Percentiles rank a stretch among this genome's conserved stretches.
phyloP scores from a whole-genome alignment of 92 coral and sea anemone species.

The Pocillopora grandis region DNA sequence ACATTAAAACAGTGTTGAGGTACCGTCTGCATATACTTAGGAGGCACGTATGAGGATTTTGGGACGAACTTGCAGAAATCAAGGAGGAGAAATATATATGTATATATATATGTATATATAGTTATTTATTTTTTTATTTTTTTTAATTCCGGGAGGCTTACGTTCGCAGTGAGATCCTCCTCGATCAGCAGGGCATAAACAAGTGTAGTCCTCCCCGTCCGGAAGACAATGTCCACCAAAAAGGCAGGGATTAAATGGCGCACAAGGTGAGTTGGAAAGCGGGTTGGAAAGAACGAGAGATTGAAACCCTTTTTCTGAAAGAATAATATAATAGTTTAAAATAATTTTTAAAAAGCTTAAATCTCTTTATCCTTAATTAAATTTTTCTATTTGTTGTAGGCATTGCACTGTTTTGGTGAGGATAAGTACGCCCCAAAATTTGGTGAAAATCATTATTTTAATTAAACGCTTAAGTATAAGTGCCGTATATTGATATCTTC shows the following conservation, averaged over 20 bases:
- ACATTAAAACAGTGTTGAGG: not conserved
- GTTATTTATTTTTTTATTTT: not conserved
- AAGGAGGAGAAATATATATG: too few relatives aligned
- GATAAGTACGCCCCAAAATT: too few relatives aligned
- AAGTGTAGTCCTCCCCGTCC: constrained; percentile 60
- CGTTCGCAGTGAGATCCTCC: constrained; percentile 86
- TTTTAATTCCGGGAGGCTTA: constrained; percentile 25
- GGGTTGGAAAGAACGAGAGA: not conserved
- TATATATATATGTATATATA: too few relatives aligned
- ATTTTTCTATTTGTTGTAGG: too few relatives aligned
- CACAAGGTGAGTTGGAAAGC: constrained; percentile 40
- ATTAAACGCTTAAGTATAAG: too few relatives aligned
- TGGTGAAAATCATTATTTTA: too few relatives aligned
- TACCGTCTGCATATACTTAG: not conserved
- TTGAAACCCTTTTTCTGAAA: constrained; percentile 23
- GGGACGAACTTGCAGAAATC: too few relatives aligned
- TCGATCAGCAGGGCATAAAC: constrained; percentile 75
- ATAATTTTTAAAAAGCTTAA: not conserved
- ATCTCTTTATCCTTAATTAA: too few relatives aligned
- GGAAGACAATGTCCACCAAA: constrained; percentile 87
- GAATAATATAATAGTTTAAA: not conserved
- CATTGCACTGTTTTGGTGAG: too few relatives aligned
- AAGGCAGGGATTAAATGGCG: constrained; percentile 74
- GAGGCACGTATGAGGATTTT: too few relatives aligned
- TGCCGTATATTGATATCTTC: too few relatives aligned